Conservation (phyloP, 2,888 invertebrate genomes). For the Troides helena region DNA sequence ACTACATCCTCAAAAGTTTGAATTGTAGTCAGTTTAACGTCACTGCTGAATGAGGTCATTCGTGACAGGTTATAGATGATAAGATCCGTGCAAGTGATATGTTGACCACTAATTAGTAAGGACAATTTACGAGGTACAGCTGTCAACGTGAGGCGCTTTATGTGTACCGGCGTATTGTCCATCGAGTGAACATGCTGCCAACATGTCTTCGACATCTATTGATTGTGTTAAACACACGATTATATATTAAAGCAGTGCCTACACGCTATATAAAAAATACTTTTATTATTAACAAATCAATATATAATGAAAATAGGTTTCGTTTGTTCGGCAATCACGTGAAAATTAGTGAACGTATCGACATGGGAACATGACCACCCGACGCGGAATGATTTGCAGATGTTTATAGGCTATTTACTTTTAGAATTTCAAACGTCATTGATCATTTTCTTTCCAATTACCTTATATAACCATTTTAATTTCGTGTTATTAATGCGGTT, state of each 20-base stretch:
- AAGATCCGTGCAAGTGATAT: conserved; percentile 15
- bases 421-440: too few relatives aligned
- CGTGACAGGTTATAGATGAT: background rate
- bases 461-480: too few relatives aligned
- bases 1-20: too few relatives aligned
- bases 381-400: too few relatives aligned
- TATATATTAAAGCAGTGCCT: conserved; percentile 1
- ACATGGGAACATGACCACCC: too few relatives aligned
- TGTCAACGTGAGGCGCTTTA: conserved; percentile 14
- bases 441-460: too few relatives aligned
- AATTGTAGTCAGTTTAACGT: background rate
- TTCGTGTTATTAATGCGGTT: too few relatives aligned
- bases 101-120: conserved; percentile 7
- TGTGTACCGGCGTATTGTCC: conserved; percentile 8
- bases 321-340: too few relatives aligned
- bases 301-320: too few relatives aligned
- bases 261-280: background rate
- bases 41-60: background rate
- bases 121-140: conserved; percentile 20
- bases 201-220: conserved; percentile 19
- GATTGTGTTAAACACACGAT: conserved; percentile 14
- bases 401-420: too few relatives aligned
- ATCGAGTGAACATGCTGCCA: conserved; percentile 11
- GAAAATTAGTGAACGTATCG: too few relatives aligned
- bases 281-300: too few relatives aligned